Evolutionary conservation across 2,113 vertebrate species (phyloP).

Genomic region (Ibidorhyncha struthersii): DNA sequence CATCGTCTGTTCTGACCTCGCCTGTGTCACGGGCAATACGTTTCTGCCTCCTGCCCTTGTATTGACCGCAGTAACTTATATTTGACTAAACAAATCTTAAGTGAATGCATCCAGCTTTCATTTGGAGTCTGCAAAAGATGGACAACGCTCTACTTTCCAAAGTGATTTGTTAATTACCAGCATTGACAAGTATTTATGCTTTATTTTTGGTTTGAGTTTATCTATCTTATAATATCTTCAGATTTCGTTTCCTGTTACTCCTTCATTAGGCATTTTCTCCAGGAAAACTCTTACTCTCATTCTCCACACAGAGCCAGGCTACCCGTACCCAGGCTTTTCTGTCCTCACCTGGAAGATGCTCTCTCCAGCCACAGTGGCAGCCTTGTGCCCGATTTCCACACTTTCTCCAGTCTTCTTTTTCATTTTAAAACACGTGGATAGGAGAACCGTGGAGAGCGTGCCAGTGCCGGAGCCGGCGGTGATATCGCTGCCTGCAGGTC

Average conservation of each 20-base stretch:
- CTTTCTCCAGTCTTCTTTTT: background rate
- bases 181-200: background rate
- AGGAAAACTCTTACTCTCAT: background rate
- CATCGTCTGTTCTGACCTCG: background rate
- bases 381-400: background rate
- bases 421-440: accelerated
- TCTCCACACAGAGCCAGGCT: background rate
- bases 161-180: background rate
- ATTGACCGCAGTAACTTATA: background rate
- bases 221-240: background rate
- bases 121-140: background rate
- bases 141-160: background rate
- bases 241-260: background rate
- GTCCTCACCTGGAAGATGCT: background rate
- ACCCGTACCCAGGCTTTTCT: background rate
- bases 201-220: background rate
- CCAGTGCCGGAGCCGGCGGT: background rate
- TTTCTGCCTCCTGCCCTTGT: background rate
- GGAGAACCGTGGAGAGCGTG: too few relatives aligned
- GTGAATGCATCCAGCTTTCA: background rate
- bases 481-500: background rate
- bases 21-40: background rate
- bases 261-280: background rate
- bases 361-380: background rate
- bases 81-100: background rate